Conservation (phyloP, 35 echinoderm and acorn worm species). For the Apostichopus californicus region DNA sequence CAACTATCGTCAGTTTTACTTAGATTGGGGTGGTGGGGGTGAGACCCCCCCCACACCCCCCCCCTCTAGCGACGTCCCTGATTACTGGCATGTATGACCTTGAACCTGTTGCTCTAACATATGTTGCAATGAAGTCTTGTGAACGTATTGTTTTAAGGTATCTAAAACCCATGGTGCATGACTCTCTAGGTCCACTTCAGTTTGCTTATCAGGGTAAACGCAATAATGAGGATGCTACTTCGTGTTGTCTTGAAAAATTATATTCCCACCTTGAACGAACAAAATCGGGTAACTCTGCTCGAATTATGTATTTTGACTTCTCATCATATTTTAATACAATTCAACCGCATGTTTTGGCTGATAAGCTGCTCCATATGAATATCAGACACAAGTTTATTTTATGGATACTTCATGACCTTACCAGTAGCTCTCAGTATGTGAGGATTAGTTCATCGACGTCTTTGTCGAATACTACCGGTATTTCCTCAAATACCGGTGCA, state of each 20-base stretch:
- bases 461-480: too few species aligned
- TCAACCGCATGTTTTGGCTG: constrained; percentile 38
- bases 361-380: constrained; percentile 21
- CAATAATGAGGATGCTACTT: constrained; percentile 42
- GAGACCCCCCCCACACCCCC: too few species aligned
- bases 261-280: constrained; percentile 18
- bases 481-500: background rate
- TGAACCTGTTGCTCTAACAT: constrained; percentile 39
- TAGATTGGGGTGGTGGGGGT: too few species aligned
- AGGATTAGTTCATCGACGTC: too few species aligned
- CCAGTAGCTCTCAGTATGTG: too few species aligned
- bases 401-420: too few species aligned
- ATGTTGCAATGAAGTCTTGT: constrained; percentile 45
- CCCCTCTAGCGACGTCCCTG: too few species aligned
- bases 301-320: constrained; percentile 51
- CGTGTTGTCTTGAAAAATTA: background rate
- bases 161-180: background rate
- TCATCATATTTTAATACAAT: constrained; percentile 61
- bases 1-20: too few species aligned
- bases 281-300: background rate
- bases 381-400: background rate
- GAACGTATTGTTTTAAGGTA: constrained; percentile 30
- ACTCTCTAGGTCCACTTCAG: background rate
- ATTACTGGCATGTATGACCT: constrained; percentile 56
- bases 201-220: constrained; percentile 21